A percentile compares a stretch with the other conserved stretches of the same genome.
Conservation (phyloP, 2,888 invertebrate genomes). For the Pterostichus madidus region DNA sequence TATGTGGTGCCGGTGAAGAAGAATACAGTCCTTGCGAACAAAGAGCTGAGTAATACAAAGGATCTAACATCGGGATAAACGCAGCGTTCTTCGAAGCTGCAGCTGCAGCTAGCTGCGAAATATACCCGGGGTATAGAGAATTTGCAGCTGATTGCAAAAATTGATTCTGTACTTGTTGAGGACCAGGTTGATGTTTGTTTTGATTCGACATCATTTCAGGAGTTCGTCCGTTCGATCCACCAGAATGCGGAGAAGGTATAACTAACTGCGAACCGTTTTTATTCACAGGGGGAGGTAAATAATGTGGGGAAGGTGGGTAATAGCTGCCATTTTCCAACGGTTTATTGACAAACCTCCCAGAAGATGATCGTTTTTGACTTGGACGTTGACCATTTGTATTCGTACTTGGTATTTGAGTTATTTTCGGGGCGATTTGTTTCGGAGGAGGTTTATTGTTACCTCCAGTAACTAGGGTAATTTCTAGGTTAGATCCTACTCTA, state of each 20-base stretch:
- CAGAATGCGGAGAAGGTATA: conserved; percentile 62
- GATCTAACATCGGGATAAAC: conserved; percentile 76
- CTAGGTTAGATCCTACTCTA: conserved; percentile 83
- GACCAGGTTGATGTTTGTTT: conserved; percentile 7
- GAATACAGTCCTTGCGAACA: conserved; percentile 76
- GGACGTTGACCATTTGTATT: conserved; percentile 69
- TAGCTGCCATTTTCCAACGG: conserved; percentile 70
- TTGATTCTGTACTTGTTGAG: conserved; percentile 68
- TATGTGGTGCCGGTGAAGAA: conserved; percentile 73
- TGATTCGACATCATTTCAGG: background rate
- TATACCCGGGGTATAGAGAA: conserved; percentile 72
- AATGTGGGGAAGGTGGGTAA: conserved; percentile 6
- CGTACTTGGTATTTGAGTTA: conserved; percentile 66
- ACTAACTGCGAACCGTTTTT: conserved; percentile 63
- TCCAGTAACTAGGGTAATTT: conserved; percentile 82
- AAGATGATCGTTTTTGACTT: conserved; percentile 79
- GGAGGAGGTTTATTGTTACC: conserved; percentile 46
- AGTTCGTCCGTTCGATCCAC: conserved; percentile 33
- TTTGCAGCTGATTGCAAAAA: conserved; percentile 71
- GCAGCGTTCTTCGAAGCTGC: conserved; percentile 66
- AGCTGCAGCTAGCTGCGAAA: conserved; percentile 68
- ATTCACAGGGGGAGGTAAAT: background rate
- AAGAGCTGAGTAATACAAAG: conserved; percentile 78
- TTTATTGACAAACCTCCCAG: conserved; percentile 76
- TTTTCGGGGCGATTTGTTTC: conserved; percentile 69